Base-by-base conservation (phyloP, 2,113 vertebrate genomes). In the Anoura caudifer region DNA sequence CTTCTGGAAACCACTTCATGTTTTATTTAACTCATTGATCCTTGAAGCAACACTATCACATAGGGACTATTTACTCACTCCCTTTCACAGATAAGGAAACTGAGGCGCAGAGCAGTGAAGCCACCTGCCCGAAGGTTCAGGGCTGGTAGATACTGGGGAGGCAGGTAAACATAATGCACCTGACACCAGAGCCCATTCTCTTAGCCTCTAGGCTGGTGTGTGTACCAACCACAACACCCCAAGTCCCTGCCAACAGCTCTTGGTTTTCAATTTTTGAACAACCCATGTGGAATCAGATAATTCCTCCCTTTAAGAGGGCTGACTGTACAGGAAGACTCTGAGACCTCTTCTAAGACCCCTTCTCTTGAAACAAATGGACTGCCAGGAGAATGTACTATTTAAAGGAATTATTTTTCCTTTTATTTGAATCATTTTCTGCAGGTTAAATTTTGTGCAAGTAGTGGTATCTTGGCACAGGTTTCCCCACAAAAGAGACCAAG, bases 71-170 rank as follows among this genome's bases (percentile, higher is more conserved):
- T 77, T 94, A 38, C 26, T 84, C 52, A 65, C 36, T 70, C 65
- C 28, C 43, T 81, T 82, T 69, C 61, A 75, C 56, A 85, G 73
- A 95, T 92, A 96, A 90, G 92, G 79, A 89, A 70, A 56, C 54
- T 28, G 89, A 88, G 70, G 69, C 80, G 50, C 84, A 88, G 81
- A 47, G 26, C 33, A 1, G 50, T 88, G 79, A 96, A 59, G 82
- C 89, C 63, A 91, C 43, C 41, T 8, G 28, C 86, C 77, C 75
- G 17, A 33, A 83, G 77, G 73, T 76, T 80, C 33, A 36, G 0
- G 5, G 61, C 59, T 41, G 65, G 41, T 4, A n/a, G 17, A 54
- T 63, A n/a, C 52, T 3, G 16, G 45, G 13, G 17, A 33, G 10
- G 3, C 14, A 47, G 24, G 33, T 63, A 28, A 79, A 28, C 33